These are phyloP conservation scores for Tenthredo distinguenda DNA, from an alignment of 2,888 invertebrate species.

Conservation along the genomic window DNA sequence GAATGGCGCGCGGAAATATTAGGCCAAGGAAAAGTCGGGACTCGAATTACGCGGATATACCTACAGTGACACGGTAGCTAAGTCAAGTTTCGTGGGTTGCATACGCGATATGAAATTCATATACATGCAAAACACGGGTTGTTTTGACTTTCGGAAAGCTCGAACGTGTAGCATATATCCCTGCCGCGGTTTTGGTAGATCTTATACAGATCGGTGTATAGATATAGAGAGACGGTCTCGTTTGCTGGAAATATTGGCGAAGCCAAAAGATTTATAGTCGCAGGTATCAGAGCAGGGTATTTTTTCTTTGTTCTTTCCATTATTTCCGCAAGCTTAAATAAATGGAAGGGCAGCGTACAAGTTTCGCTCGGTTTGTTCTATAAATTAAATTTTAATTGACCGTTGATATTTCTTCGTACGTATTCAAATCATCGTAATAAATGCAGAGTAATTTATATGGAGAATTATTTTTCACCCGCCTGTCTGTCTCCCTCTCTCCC, in stretches of 20 bases:
- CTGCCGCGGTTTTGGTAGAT: background rate
- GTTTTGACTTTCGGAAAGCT: conserved; percentile 62
- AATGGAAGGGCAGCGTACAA: background rate
- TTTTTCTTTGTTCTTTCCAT: background rate
- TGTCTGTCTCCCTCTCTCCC: background rate
- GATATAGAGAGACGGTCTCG: background rate
- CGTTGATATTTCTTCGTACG: background rate
- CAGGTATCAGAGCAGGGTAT: background rate
- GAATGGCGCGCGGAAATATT: conserved; percentile 9
- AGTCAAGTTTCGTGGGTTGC: conserved; percentile 21
- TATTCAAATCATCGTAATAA: background rate
- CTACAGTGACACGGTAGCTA: conserved; percentile 10
- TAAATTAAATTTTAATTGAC: background rate
- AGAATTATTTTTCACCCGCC: conserved; percentile 21
- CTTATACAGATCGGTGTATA: background rate
- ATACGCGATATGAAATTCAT: conserved; percentile 68
- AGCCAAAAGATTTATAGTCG: background rate
- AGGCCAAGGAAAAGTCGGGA: background rate
- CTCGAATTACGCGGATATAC: conserved; percentile 36
- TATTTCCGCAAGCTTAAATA: background rate
- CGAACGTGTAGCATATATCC: conserved; percentile 7
- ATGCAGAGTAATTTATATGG: background rate
- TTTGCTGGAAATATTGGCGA: background rate
- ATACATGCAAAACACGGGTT: conserved; percentile 69
- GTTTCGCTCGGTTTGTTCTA: background rate